These are phyloP conservation scores for Tragelaphus imberbis DNA, from an alignment of 2,113 vertebrate species.

Conservation along the genomic window DNA sequence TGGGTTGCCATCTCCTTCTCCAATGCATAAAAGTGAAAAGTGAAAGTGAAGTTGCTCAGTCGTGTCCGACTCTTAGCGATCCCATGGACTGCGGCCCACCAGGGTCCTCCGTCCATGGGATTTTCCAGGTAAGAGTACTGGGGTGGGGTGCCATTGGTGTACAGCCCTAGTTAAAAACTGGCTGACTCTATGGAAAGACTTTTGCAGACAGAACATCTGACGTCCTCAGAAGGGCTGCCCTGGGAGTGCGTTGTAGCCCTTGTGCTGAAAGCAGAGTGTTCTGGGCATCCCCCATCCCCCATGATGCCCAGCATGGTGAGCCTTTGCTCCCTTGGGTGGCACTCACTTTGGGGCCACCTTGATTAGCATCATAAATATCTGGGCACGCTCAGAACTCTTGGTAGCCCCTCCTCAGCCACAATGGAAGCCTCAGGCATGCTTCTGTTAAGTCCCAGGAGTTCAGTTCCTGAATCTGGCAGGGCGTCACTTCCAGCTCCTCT, in stretches of 20 bases:
- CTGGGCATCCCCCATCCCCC: no score
- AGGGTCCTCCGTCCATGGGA: no score
- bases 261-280: not conserved
- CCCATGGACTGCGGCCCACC: no score
- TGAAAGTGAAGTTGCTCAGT: no score
- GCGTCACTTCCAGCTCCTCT: not conserved
- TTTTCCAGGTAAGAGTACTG: no score
- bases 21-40: no score
- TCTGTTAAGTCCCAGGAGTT: not conserved
- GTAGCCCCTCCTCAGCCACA: not conserved
- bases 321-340: not conserved
- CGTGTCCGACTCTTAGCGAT: no score
- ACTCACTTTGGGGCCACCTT: not conserved
- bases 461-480: not conserved
- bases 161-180: not conserved
- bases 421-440: not conserved
- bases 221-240: not conserved
- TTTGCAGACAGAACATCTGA: not conserved
- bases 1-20: no score
- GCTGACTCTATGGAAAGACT: not conserved
- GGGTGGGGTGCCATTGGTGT: no score
- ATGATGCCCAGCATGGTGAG: not conserved
- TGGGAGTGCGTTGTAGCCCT: not conserved
- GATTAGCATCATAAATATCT: not conserved
- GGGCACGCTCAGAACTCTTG: not conserved